Evolutionary conservation across 1,140 invertebrate genomes (phyloP), one percentile per base, ranked within the genome.

Genomic region (Sitobion miscanthi): DNA sequence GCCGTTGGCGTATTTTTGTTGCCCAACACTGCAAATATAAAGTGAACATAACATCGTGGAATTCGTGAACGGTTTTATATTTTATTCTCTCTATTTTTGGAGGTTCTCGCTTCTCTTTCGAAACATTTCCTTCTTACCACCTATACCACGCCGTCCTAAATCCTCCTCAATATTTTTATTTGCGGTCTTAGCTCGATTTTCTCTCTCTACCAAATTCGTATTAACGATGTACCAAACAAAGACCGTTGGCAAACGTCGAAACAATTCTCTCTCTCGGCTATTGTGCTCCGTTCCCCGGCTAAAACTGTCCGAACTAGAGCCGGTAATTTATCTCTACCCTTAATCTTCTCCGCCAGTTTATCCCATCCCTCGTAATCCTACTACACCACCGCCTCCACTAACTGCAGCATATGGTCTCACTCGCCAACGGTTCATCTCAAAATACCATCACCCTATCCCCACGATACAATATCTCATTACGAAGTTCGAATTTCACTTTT

Each of bases 11-110:
- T 52, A 52, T 86, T 93, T 85, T 93, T 93, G 49, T 93, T 93
- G 35, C 91, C 82, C 91, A 93, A 85, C 47, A 93, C 91, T 92
- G 90, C 45, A 90, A 62, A 91, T 30, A 45, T 42, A 54, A 90
- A 90, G 45, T 7, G n/a, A 47, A 69, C 35, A 77, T 25, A 17
- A 35, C 49, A 11, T 90, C 25, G 11, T 1, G 6, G 21, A 62
- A 47, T 35, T 42, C n/a, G 23, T 23, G n/a, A 49, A 89, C 9
- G 38, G 9, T 83, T 38, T 42, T 83, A 23, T 8, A 47, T 8
- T 82, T 35, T 82, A 35, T 83, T 83, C 21, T 83, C 77, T 83
- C 35, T 83, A n/a, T 77, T 77, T 77, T 77, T 30, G 30, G 11
- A 9, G 77, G 6, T 9, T 83, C 20, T 83, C 4, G 17, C 35